Base-by-base conservation (phyloP, 1,140 invertebrate species). In the Drosophila azteca region DNA sequence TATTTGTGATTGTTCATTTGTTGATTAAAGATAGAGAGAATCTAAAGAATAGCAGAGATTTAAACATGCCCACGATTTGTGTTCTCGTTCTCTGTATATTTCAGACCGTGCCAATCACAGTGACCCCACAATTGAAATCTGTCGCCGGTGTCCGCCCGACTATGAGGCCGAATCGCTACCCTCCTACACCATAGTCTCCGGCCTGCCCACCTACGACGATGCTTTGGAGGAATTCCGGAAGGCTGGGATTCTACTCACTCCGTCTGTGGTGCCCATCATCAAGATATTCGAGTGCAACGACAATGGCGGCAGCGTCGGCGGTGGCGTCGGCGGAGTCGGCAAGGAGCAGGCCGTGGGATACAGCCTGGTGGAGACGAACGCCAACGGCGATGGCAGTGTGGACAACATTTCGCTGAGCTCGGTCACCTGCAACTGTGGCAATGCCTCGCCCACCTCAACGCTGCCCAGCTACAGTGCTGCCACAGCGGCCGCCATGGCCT, bases 161-260 rank as follows among this genome's bases (percentile, higher is more conserved):
- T 91, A 81, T 29, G 93, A 94, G 55, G 83, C 77, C 0, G 94
- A 94, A 58, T 93, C 93, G 0, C 77, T 94, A 51, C 94, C 94
- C 2, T 94, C 93, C 51, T 94, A 94, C 79, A 94, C 94, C 0
- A 92, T 94, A 46, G 94, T 94, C 9, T 94, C 94, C 6, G 94
- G 94, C 6, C 77, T 94, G 46, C 94, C 94, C 6, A 94, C 92
- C 9, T 94, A 94, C 74, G 94, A 94, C 29, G 94, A 94, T 73
- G 94, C 94, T 2, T 79, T 94, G 7, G 92, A 94, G 69, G 94
- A 94, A 75, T 91, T 94, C 72, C 90, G 90, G 0, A 91, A 91
- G 54, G 89, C 90, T 0, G 90, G 89, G 58, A 91, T 91, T 4
- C 91, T 91, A 48, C 66, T 91, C 0, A 75, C 88, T 1, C 85